Evolutionary conservation across 2,797 vertebrate species (phyloP).

Genomic region (Phrynocephalus vlangalii): DNA sequence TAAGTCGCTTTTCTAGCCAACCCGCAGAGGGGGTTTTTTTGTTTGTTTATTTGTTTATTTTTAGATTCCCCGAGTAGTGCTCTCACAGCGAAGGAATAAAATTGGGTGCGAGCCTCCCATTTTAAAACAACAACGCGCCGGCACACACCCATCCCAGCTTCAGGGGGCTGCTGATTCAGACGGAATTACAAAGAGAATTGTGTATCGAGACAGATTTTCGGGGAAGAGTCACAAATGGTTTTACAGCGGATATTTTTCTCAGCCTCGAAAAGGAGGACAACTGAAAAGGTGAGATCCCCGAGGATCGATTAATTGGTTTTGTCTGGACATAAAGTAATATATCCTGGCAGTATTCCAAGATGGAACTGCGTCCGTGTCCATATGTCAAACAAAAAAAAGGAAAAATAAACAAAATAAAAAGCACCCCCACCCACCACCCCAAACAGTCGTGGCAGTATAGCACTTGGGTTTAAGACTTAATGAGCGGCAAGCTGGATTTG

Average conservation of each 20-base stretch:
- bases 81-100: background rate
- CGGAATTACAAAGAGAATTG: background rate
- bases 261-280: background rate
- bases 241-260: background rate
- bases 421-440: too few relatives aligned
- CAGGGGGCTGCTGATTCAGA: background rate
- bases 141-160: background rate
- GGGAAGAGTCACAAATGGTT: background rate
- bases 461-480: too few relatives aligned
- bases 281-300: background rate
- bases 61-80: background rate
- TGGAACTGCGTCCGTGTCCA: too few relatives aligned
- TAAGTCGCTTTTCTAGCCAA: background rate
- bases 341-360: too few relatives aligned
- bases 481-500: too few relatives aligned
- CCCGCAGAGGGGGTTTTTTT: background rate
- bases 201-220: background rate
- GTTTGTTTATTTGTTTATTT: too few relatives aligned
- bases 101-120: too few relatives aligned
- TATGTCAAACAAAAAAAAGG: too few relatives aligned
- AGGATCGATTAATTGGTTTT: background rate
- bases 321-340: background rate
- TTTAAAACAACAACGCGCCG: background rate
- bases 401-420: too few relatives aligned
- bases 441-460: too few relatives aligned